Conservation (phyloP, 2,888 invertebrate species). For the Andrena bicolor region DNA sequence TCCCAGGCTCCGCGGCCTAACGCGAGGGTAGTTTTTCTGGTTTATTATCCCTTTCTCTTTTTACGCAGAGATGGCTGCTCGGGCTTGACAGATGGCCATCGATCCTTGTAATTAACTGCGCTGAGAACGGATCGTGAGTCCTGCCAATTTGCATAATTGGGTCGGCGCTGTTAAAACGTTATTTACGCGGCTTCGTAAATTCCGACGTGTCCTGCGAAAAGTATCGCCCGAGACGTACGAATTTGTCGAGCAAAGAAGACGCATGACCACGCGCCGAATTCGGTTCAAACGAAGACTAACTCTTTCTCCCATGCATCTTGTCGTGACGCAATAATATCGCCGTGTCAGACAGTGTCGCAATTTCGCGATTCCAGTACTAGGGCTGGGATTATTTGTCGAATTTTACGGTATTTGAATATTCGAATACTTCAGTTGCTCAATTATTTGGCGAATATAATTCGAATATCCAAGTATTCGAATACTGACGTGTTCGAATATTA, state of each 20-base stretch:
- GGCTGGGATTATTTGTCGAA: no score
- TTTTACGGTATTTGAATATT: no score
- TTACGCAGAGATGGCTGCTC: not conserved
- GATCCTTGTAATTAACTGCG: slow-evolving; percentile 61
- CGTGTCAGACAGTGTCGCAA: no score
- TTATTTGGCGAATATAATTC: no score
- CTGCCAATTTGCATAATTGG: slow-evolving; percentile 73
- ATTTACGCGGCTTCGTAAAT: slow-evolving; percentile 59
- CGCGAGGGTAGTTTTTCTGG: not conserved
- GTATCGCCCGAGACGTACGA: not conserved
- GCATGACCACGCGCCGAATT: no score
- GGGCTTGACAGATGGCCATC: slow-evolving; percentile 64
- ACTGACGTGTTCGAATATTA: no score
- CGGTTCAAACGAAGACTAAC: no score
- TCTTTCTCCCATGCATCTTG: no score
- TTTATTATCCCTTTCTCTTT: not conserved
- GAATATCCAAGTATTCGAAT: no score
- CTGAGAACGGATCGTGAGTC: slow-evolving; percentile 54
- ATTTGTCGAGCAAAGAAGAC: not conserved
- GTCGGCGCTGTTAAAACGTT: slow-evolving; percentile 63
- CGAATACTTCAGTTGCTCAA: no score
- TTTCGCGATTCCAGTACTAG: no score
- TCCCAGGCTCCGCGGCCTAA: not conserved
- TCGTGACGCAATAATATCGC: no score
- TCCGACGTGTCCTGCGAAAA: slow-evolving; percentile 8